Conservation (phyloP, 2,797 vertebrate species). For the Phataginus tricuspis region DNA sequence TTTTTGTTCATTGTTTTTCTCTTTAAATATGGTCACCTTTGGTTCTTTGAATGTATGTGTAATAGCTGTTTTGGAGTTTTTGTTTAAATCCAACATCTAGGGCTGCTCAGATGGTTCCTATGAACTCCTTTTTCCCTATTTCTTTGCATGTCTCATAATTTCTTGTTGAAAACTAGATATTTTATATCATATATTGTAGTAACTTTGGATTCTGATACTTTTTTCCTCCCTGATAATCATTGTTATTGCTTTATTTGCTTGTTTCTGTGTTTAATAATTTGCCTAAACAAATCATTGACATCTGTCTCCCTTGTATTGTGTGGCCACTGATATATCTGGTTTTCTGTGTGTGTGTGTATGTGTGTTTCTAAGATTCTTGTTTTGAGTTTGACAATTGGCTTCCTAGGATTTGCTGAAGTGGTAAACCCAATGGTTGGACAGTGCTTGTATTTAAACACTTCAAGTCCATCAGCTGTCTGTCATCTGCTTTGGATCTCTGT, state of each 20-base stretch:
- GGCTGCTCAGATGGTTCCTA: neutral
- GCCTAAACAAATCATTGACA: neutral
- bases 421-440: neutral
- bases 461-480: neutral
- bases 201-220: neutral
- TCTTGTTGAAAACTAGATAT: neutral
- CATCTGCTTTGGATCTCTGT: neutral
- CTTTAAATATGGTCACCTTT: neutral
- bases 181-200: neutral
- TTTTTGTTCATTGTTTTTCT: neutral
- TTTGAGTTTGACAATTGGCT: constrained; percentile 1
- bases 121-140: neutral
- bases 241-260: neutral
- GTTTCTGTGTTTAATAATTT: neutral
- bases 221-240: neutral
- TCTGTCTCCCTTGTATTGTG: neutral
- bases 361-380: neutral
- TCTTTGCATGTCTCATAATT: neutral
- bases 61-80: neutral
- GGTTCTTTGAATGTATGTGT: neutral
- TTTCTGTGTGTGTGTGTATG: neutral
- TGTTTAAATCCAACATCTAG: neutral
- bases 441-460: neutral
- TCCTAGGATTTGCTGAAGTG: neutral
- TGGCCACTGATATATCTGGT: neutral